These are phyloP conservation scores for Eledona agricola DNA, from an alignment of 2,888 invertebrate species.

Conservation along the genomic window DNA sequence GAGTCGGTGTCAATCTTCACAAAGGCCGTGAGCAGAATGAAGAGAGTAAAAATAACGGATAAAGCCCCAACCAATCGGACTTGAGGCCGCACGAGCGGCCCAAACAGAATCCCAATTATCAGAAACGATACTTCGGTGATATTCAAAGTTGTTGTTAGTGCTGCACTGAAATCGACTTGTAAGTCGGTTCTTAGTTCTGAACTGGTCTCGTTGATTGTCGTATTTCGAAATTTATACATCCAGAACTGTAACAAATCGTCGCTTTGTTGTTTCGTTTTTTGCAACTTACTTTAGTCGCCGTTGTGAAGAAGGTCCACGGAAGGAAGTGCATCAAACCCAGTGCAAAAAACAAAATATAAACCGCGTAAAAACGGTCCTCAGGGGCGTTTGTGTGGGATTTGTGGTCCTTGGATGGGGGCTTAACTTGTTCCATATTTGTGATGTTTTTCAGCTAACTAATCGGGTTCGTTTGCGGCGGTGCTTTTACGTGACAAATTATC, in stretches of 20 bases:
- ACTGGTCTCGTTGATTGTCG: slow-evolving; percentile 4
- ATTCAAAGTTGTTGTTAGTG: slow-evolving; percentile 6
- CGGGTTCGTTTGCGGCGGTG: too few relatives aligned
- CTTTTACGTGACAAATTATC: too few relatives aligned
- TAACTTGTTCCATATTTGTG: too few relatives aligned
- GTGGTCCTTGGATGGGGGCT: too few relatives aligned
- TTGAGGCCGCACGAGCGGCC: not conserved
- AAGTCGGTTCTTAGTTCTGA: slow-evolving; percentile 15
- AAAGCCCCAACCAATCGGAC: slow-evolving; percentile 11
- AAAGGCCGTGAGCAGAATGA: slow-evolving; percentile 24
- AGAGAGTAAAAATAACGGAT: slow-evolving; percentile 7
- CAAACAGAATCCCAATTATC: slow-evolving; percentile 2
- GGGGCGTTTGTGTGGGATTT: too few relatives aligned
- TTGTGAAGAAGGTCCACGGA: slow-evolving; percentile 21
- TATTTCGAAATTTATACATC: slow-evolving; percentile 31
- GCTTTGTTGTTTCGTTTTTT: not conserved
- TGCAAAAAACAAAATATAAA: slow-evolving; percentile 19
- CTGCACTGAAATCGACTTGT: slow-evolving; percentile 11
- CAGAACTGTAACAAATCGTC: slow-evolving; percentile 14
- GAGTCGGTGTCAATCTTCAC: slow-evolving; percentile 36
- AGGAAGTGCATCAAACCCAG: slow-evolving; percentile 24
- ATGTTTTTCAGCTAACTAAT: too few relatives aligned
- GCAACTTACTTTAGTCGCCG: slow-evolving; percentile 22
- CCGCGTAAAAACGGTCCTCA: not conserved
- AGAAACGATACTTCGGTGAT: slow-evolving; percentile 12